Evolutionary conservation across 2,797 vertebrate species (phyloP), one percentile per base, ranked within the genome.

Genomic region (Forpus xanthops): DNA sequence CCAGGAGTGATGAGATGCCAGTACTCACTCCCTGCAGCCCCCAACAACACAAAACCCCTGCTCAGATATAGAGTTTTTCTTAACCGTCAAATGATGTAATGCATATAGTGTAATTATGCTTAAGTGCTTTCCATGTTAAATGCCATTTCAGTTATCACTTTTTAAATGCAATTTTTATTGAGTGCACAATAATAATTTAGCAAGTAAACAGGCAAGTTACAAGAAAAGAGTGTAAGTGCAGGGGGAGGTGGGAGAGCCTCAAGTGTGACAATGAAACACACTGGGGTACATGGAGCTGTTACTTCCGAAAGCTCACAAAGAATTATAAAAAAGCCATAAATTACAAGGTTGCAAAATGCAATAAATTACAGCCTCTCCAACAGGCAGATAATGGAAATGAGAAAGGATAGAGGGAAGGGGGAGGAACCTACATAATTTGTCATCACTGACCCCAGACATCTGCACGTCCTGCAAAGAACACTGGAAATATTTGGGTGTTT

Each of bases 81-180:
- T 94, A 97, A 95, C 94, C 96, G 96, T 96, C 97, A 97, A 97
- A 96, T 97, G 97, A 97, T 97, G 96, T 96, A 98, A 98, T 96
- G 97, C 97, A 97, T 96, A 95, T 96, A 98, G 97, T 96, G 98
- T 98, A 98, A 99, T 99, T 98, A 98, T 97, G 98, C 95, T 97
- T 97, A 97, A 98, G 97, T 98, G 97, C 96, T 97, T 97, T 98
- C 97, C 92, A 94, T 98, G 98, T 98, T 98, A 98, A 98, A 98
- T 97, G 98, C 98, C 98, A 98, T 98, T 97, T 98, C 97, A 98
- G 98, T 98, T 98, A 98, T 96, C 96, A 98, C 97, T 98, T 97
- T 98, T 98, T 97, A 98, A 98, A 98, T 97, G 95, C 94, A 97
- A 93, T 97, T 97, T 97, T 97, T 97, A 97, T 97, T 97, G 97